A percentile compares a stretch with the other conserved stretches of the same genome.
Conservation (phyloP, 1,140 invertebrate genomes). For the Ooceraea biroi region DNA sequence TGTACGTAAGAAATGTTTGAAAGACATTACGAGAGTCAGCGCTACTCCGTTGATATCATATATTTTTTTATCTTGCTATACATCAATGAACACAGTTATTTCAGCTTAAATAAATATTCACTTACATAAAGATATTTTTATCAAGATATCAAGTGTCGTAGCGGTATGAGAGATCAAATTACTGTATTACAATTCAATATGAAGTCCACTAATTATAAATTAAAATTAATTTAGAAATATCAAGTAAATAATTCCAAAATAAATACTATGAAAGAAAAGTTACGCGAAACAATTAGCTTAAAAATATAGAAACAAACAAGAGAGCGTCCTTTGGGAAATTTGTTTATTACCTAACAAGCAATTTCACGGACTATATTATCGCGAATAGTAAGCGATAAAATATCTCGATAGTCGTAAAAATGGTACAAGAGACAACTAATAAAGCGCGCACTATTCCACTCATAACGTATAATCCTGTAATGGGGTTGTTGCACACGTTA, state of each 20-base stretch:
- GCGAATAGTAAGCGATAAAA: constrained; percentile 58
- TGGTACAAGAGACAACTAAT: constrained; percentile 65
- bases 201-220: background rate
- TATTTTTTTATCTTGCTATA: background rate
- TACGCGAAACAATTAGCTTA: background rate
- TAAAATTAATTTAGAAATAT: background rate
- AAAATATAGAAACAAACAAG: background rate
- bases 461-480: constrained; percentile 80
- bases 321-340: background rate
- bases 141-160: background rate
- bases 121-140: background rate
- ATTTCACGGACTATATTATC: constrained; percentile 10
- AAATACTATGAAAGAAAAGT: background rate
- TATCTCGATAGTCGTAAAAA: constrained; percentile 59
- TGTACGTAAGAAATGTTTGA: background rate
- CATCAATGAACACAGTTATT: background rate
- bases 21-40: background rate
- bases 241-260: background rate
- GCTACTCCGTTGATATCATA: background rate
- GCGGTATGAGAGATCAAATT: background rate
- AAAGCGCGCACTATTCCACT: constrained; percentile 54
- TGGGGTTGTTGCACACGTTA: constrained; percentile 78
- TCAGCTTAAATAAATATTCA: constrained; percentile 3
- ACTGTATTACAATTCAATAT: background rate
- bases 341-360: constrained; percentile 22